Evolutionary conservation across 1,140 invertebrate species (phyloP).

Genomic region (Drosophila neocordata): DNA sequence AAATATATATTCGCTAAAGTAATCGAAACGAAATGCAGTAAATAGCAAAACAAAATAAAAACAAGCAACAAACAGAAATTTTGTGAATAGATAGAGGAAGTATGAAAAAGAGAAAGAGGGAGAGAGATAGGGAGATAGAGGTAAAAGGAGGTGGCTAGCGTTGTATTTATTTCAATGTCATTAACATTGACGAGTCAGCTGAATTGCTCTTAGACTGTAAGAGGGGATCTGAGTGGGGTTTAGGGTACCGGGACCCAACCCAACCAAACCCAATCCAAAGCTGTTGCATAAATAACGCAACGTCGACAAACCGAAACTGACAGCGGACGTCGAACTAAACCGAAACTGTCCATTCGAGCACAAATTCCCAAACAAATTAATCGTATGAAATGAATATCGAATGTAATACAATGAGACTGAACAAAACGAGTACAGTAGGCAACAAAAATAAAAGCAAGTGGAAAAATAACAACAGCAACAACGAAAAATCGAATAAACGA

Average conservation of each 20-base stretch:
- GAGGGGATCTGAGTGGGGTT: background rate
- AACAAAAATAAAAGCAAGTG: slow-evolving; percentile 38
- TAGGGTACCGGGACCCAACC: background rate
- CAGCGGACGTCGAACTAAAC: slow-evolving; percentile 32
- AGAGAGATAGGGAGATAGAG: background rate
- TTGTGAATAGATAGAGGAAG: slow-evolving; percentile 1
- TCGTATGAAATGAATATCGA: slow-evolving; percentile 69
- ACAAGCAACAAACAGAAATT: slow-evolving; percentile 43
- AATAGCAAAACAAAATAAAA: slow-evolving; percentile 29
- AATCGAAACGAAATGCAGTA: slow-evolving; percentile 45
- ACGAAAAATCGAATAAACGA: slow-evolving; percentile 6
- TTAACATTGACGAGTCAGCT: slow-evolving; percentile 66
- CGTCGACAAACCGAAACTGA: slow-evolving; percentile 60
- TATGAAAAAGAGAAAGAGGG: background rate
- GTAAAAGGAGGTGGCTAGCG: background rate
- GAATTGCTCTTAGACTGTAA: slow-evolving; percentile 29
- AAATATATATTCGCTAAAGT: slow-evolving; percentile 30
- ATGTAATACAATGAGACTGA: slow-evolving; percentile 40
- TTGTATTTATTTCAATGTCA: slow-evolving; percentile 66
- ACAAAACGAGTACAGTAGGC: slow-evolving; percentile 43
- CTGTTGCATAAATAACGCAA: slow-evolving; percentile 65
- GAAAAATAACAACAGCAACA: slow-evolving; percentile 6
- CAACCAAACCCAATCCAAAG: slow-evolving; percentile 17
- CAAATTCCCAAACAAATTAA: slow-evolving; percentile 70
- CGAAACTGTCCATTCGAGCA: slow-evolving; percentile 26